A percentile compares a stretch with the other conserved stretches of the same genome.
These are phyloP conservation scores for Agapetus fuscipes DNA, from an alignment of 2,888 invertebrate species.

Conservation along the genomic window DNA sequence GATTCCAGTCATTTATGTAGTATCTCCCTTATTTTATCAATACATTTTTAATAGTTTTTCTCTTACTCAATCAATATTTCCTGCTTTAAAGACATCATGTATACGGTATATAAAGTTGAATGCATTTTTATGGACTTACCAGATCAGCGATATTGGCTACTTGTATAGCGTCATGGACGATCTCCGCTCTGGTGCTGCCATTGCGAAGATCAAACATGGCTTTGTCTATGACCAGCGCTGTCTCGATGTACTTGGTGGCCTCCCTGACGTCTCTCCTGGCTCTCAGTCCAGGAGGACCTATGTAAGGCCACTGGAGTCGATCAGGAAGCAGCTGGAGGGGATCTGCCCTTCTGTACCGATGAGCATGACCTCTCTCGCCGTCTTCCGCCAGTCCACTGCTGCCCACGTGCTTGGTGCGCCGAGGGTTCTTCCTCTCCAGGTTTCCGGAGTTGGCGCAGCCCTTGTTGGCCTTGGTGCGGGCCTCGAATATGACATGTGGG, in stretches of 20 bases:
- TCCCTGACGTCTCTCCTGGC: constrained; percentile 73
- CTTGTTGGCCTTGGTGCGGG: constrained; percentile 81
- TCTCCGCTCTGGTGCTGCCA: constrained; percentile 77
- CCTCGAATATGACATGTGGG: constrained; percentile 96
- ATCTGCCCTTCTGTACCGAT: constrained; percentile 28
- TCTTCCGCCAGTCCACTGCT: constrained; percentile 33
- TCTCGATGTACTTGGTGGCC: constrained; percentile 90
- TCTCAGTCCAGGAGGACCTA: constrained; percentile 22
- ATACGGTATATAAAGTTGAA: no score
- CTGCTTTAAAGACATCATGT: no score
- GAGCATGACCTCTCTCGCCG: constrained; percentile 26
- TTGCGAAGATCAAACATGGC: constrained; percentile 92
- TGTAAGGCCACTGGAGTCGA: constrained; percentile 26
- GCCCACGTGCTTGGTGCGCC: constrained; percentile 52
- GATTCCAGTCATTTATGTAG: no score
- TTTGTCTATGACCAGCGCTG: constrained; percentile 92
- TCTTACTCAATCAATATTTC: no score
- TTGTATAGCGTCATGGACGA: constrained; percentile 92
- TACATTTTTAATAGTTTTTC: no score
- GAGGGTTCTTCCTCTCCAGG: constrained; percentile 61
- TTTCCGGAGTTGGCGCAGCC: constrained; percentile 79
- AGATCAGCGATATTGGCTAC: constrained; percentile 96
- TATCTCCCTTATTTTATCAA: no score
- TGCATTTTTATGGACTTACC: constrained; percentile 62
- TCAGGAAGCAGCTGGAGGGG: constrained; percentile 1